phyloP scores from a whole-genome alignment of 2,888 invertebrate species.

The Drosophila bunnanda region DNA sequence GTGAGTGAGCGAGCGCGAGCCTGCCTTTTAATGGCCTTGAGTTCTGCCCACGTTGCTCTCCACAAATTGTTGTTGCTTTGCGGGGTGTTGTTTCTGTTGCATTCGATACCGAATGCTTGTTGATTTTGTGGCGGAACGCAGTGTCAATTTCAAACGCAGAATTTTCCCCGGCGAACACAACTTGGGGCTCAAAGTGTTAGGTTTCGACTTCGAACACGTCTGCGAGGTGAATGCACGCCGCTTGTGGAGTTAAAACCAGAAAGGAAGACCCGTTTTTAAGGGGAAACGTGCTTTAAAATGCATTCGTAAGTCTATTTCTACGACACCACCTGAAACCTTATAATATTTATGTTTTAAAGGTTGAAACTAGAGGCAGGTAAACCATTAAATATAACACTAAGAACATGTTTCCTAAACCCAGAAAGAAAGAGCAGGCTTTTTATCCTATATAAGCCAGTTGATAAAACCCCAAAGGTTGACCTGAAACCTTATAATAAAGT shows the following conservation, averaged over 20 bases:
- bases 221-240: constrained; percentile 38
- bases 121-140: neutral
- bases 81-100: constrained; percentile 13
- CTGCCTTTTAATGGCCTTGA: constrained; percentile 29
- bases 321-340: neutral
- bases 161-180: constrained; percentile 3
- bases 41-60: constrained; percentile 16
- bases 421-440: too few relatives aligned
- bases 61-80: neutral
- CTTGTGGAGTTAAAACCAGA: neutral
- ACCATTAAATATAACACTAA: too few relatives aligned
- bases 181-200: constrained; percentile 13
- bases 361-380: too few relatives aligned
- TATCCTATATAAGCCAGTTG: too few relatives aligned
- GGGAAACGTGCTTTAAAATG: neutral
- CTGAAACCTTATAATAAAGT: too few relatives aligned
- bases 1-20: neutral
- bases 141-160: constrained; percentile 29
- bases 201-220: constrained; percentile 16
- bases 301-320: neutral
- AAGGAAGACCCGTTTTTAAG: neutral
- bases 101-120: neutral
- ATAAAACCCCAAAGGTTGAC: too few relatives aligned
- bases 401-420: too few relatives aligned
- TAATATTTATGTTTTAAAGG: neutral